A percentile compares a stretch with the other conserved stretches of the same genome.
These are phyloP conservation scores for human DNA, from an alignment of 2,113 vertebrate genomes.

Conservation along the genomic window GRCh38 chr11:4909501-4910000, in stretches of 20 bases:
- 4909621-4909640: not conserved
- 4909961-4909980: not conserved
- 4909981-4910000: not conserved
- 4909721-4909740: not conserved
- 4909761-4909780: not conserved
- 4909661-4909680: not conserved
- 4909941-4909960: not conserved
- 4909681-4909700: not conserved
- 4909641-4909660: not conserved
- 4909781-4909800: not conserved
- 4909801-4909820: not conserved
- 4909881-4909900: not conserved
- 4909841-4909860: not conserved
- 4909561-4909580: not conserved
- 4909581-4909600: not conserved
- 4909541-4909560: not conserved
- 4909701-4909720: not conserved
- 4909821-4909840: not conserved
- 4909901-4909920: not conserved
- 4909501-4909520: not conserved
- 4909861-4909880: not conserved
- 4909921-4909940: not conserved
- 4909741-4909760: not conserved
- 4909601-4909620: not conserved
- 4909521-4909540: not conserved